phyloP scores from a whole-genome alignment of 2,888 invertebrate species.

The Acrobasis repandana region DNA sequence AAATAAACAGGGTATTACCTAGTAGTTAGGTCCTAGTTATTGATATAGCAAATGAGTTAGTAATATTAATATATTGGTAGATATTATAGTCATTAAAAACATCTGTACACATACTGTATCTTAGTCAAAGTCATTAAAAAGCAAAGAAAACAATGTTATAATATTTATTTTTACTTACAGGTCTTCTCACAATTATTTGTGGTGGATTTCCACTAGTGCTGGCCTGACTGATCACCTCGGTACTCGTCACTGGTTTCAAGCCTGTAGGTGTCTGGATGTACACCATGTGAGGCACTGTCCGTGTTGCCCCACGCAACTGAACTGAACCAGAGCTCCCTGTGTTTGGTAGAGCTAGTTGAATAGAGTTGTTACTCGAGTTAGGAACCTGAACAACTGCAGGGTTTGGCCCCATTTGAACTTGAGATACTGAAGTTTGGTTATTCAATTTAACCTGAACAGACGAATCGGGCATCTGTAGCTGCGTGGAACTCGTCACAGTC shows the following conservation, averaged over 20 bases:
- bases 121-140: neutral
- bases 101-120: neutral
- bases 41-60: too few relatives aligned
- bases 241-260: conserved; percentile 72
- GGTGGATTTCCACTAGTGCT: conserved; percentile 77
- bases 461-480: conserved; percentile 61
- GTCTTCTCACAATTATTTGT: conserved; percentile 78
- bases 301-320: conserved; percentile 57
- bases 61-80: too few relatives aligned
- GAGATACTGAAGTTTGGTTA: conserved; percentile 58
- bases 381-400: conserved; percentile 69
- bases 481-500: conserved; percentile 61
- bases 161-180: conserved; percentile 60
- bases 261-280: conserved; percentile 83
- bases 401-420: conserved; percentile 67
- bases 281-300: conserved; percentile 81
- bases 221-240: conserved; percentile 75
- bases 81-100: too few relatives aligned
- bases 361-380: conserved; percentile 63
- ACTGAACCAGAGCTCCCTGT: conserved; percentile 46
- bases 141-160: neutral
- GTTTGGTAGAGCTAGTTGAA: conserved; percentile 59
- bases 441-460: conserved; percentile 66
- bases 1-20: too few relatives aligned
- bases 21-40: too few relatives aligned